phyloP scores from a whole-genome alignment of 2,113 vertebrate genomes.

The Nesogale talazaci region DNA sequence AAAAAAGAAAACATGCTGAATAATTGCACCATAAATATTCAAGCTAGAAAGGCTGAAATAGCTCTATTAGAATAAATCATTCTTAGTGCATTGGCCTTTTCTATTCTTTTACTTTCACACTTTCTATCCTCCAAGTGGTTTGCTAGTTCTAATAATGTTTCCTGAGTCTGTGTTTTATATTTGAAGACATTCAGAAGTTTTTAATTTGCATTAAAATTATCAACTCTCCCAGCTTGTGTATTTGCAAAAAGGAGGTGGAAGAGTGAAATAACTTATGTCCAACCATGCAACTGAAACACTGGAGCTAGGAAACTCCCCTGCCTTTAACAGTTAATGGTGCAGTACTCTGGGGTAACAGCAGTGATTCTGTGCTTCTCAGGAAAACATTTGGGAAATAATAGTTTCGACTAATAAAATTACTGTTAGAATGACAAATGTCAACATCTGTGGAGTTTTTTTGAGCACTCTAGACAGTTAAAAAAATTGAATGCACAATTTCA shows the following conservation, averaged over 20 bases:
- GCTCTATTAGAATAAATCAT: constrained; percentile 48
- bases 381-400: constrained; percentile 68
- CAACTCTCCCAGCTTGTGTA: neutral
- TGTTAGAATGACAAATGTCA: constrained; percentile 61
- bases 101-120: neutral
- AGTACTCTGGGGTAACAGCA: neutral
- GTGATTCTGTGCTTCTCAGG: constrained; percentile 66
- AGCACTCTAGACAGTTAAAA: constrained; percentile 24
- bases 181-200: neutral
- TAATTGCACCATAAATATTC: constrained; percentile 45
- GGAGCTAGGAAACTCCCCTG: constrained; percentile 27
- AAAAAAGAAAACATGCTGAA: constrained; percentile 20
- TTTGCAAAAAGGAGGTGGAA: neutral
- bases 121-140: constrained; percentile 1
- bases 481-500: neutral
- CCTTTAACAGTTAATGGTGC: constrained; percentile 61
- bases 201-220: constrained; percentile 29
- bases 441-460: neutral
- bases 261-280: neutral
- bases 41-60: constrained; percentile 42
- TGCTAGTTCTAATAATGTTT: neutral
- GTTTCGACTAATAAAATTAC: constrained; percentile 75
- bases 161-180: neutral
- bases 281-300: constrained; percentile 28
- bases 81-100: constrained; percentile 15